A percentile compares a stretch with the other conserved stretches of the same genome.
Conservation (phyloP, 2,797 vertebrate genomes). For the Pangasius djambal region DNA sequence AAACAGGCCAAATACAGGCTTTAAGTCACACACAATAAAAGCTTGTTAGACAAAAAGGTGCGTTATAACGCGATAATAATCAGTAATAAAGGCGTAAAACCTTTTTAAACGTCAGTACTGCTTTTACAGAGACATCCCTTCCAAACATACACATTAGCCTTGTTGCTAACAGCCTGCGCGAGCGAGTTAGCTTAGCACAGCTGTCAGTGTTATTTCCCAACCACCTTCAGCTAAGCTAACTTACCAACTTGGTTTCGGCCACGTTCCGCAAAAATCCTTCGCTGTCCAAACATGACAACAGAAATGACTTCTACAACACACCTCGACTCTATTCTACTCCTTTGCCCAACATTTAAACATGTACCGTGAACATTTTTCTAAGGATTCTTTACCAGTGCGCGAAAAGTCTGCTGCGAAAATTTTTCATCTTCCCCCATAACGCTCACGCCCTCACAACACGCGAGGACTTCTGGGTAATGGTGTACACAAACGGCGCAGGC, state of each 20-base stretch:
- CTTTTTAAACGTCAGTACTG: not conserved
- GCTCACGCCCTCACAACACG: conserved; percentile 46
- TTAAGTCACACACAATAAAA: not conserved
- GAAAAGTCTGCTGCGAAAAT: conserved; percentile 67
- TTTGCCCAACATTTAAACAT: not conserved
- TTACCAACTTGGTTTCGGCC: conserved; percentile 1
- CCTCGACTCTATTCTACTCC: not conserved
- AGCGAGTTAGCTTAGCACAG: conserved; percentile 24
- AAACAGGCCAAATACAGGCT: conserved; percentile 9
- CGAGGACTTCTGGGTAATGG: conserved; percentile 67
- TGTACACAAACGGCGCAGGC: conserved; percentile 46
- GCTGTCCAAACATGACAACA: not conserved
- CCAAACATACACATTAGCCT: not conserved
- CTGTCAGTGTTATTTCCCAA: conserved; percentile 10
- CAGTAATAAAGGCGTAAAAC: not conserved
- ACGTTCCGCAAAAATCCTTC: not conserved
- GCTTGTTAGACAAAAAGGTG: not conserved
- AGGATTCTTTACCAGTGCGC: conserved; percentile 64
- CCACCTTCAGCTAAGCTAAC: conserved; percentile 27
- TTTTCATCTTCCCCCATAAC: conserved; percentile 64
- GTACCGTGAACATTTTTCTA: too few species aligned
- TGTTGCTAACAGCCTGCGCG: not conserved
- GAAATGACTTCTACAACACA: not conserved
- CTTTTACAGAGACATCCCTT: too few species aligned
- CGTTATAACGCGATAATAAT: not conserved